Evolutionary conservation across 2,888 invertebrate species (phyloP), one percentile per base, ranked within the genome.

Genomic region (Volucella inflata): DNA sequence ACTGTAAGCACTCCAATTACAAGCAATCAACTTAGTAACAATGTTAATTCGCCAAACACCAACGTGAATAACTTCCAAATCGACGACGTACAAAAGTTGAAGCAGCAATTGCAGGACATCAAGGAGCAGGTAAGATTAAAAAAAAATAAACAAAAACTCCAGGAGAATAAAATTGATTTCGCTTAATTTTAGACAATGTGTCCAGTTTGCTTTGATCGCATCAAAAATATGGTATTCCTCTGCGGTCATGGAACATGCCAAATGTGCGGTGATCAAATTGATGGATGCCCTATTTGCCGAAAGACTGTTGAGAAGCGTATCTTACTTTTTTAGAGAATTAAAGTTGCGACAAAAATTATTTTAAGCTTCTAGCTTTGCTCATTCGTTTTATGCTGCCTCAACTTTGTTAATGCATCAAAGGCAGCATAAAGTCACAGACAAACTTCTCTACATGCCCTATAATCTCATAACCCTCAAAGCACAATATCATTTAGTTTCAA

Each of bases 181-280:
- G 62, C 2, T 53, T 16, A 16, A 44, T 94, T 94, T 3, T 94
- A 99, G 98, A 99, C 98, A 1, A 98, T 98, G 96, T 99, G 99
- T 90, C 99, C 99, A 4, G 98, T 99, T 87, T 99, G 99, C 93
- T 94, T 99, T 93, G 99, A 99, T 93, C 96, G 98, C 42, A 94
- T 98, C 90, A 99, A 98, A 93, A 99, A 99, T 93, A 98, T 99
- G 98, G 98, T 98, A 89, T 99, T 98, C 94, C 94, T 98, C 55
- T 99, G 99, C 92, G 99, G 99, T 8, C 99, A 99, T 92, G 99
- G 98, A 88, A 97, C 98, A 87, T 99, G 99, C 92, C 99, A 99
- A 93, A 97, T 98, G 96, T 99, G 99, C 92, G 98, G 99, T 40
- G 99, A 99, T 94, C 96, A 98, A 90, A 98, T 99, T 95, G 95